Base-by-base conservation (phyloP, 2,888 invertebrate species). In the Tetanocera ferruginea region DNA sequence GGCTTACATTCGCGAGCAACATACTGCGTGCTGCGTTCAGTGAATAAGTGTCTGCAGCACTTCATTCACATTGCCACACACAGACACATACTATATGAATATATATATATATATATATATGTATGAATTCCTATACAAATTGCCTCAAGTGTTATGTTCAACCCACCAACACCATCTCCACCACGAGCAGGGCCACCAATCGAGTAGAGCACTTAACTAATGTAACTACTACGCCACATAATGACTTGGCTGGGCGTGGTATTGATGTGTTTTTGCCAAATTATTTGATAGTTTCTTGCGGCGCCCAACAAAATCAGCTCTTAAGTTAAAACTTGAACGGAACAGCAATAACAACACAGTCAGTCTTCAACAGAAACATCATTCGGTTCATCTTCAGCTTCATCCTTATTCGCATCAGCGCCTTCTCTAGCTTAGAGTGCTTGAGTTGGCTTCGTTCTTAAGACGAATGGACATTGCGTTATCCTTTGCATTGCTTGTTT, bases 231-330 rank as follows among this genome's bases (percentile, higher is more conserved):
- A 23, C 11, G 51, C 69, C 17, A 14, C 67, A 19, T 66, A 67
- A 67, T 67, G 67, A 67, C 67, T 37, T n/a, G 67, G 67, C 43
- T 23, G 23, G 51, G 69, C 51, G 28, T 49, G 51, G 69, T 28
- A 17, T 14, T 49, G 51, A 67, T 51, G 69, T 51, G 49, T 69
- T 69, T 69, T 28, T 49, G 25, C 51, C 28, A 49, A 69, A 69
- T 51, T 49, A 28, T 51, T 69, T 51, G 69, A 69, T 69, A 69
- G 69, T 49, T 69, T 69, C 69, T 66, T 28, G 51, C 19, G 43
- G 49, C 23, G 0, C 51, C 14, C 28, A 25, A 25, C 25, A 8
- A 66, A 66, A 34, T 66, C 64, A 66, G 64, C 64, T 60, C 25
- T 60, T 60, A 28, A 60, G 60, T 60, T 60, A 28, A 25, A 60